Percentiles rank a stretch among this genome's conserved stretches.
Conservation (phyloP, 2,113 vertebrate species). For the Rhinogobius similis region DNA sequence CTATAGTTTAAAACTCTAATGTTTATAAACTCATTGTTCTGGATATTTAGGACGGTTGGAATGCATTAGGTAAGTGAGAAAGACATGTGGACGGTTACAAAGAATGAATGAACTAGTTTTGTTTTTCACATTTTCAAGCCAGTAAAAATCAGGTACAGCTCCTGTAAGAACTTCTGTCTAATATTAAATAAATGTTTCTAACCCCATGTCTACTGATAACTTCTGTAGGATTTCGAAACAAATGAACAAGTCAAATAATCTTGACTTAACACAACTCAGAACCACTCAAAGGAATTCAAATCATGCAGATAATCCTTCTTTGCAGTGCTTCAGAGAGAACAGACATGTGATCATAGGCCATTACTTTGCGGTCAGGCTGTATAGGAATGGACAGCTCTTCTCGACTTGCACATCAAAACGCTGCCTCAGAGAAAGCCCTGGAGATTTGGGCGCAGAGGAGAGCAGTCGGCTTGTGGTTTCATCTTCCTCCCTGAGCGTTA, state of each 20-base stretch:
- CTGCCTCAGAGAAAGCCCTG: slow-evolving; percentile 55
- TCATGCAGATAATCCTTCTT: not conserved
- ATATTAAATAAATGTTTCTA: no score
- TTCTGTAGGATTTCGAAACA: not conserved
- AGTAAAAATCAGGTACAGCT: no score
- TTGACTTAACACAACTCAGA: not conserved
- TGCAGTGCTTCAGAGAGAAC: not conserved
- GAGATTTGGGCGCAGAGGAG: slow-evolving; percentile 44
- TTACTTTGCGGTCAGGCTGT: slow-evolving; percentile 56
- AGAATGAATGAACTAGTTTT: no score
- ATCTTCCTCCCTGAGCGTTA: slow-evolving; percentile 55
- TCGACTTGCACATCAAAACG: slow-evolving; percentile 71
- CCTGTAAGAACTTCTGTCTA: no score
- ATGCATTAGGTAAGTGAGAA: no score
- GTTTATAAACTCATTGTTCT: no score
- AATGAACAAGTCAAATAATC: not conserved
- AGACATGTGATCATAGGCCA: slow-evolving; percentile 59
- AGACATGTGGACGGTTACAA: no score
- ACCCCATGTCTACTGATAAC: no score
- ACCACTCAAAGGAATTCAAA: not conserved
- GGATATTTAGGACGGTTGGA: no score
- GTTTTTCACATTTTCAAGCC: no score
- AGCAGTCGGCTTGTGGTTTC: slow-evolving; percentile 38
- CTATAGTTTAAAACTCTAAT: no score
- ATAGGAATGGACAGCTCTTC: slow-evolving; percentile 59